Evolutionary conservation across 2,797 vertebrate genomes (phyloP), one percentile per base, ranked within the genome.

Genomic region (Sciurus vulgaris): DNA sequence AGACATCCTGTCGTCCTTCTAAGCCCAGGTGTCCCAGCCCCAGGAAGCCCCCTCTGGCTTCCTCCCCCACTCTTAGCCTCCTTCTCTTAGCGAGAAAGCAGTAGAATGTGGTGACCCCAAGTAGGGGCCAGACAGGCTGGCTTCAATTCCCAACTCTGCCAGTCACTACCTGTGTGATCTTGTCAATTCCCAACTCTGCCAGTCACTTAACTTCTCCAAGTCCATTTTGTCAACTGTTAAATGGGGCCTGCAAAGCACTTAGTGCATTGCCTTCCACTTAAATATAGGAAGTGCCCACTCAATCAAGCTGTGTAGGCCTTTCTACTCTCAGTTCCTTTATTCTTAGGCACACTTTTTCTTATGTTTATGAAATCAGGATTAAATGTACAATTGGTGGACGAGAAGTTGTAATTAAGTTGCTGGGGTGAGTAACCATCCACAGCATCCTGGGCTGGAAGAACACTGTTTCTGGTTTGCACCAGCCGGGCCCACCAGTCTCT

Each of bases 171-270:
- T 74, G 15, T 92, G 17, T 85, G 38, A 49, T 90, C 54, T 47
- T 65, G 59, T 91, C 56, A 65, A 0, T 63, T 69, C 41, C 56
- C 56, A 61, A 61, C 79, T 87, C 77, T 76, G 70, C 47, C 67
- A 78, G 51, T 54, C 85, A 73, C 11, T 33, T 77, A 81, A 56
- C 47, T 24, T 72, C 41, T 38, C 30, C 2, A 13, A 74, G 28
- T 54, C 59, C 15, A 24, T 59, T 38, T 94, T 38, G 54, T 73
- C 85, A 92, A 49, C 81, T 94, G 79, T 78, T 79, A 95, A 79
- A 35, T 61, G 67, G 72, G 69, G 83, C 49, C 79, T 83, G 73
- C 59, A 38, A 84, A 86, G 17, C 74, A 44, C 41, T 83, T 83
- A 73, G 61, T 44, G 17, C 72, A 33, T 91, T 81, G 74, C 51